Percentiles rank a stretch among this genome's conserved stretches.
Conservation (phyloP, 1,140 invertebrate genomes). For the Zelostemma sp. region DNA sequence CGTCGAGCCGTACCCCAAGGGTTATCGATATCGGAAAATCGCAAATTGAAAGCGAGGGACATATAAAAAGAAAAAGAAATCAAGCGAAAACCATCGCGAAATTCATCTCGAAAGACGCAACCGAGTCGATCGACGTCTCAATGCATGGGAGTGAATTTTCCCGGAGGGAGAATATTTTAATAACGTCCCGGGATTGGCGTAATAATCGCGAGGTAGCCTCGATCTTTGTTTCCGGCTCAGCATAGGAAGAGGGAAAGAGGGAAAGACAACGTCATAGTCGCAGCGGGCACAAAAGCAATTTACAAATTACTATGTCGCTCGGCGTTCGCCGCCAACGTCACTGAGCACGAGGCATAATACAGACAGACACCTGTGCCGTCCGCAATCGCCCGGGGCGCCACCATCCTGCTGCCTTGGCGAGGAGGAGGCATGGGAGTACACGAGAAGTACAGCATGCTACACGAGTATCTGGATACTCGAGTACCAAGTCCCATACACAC, state of each 20-base stretch:
- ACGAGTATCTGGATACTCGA: constrained; percentile 30
- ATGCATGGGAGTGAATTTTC: constrained; percentile 17
- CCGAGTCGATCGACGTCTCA: not conserved
- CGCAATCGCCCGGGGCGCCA: constrained; percentile 55
- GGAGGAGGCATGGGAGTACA: constrained; percentile 36
- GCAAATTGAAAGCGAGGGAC: too few species aligned
- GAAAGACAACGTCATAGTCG: constrained; percentile 33
- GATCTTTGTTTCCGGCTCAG: constrained; percentile 41
- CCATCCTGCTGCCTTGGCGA: constrained; percentile 24
- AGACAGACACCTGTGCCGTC: constrained; percentile 58
- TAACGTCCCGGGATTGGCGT: constrained; percentile 8
- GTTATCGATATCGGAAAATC: not conserved
- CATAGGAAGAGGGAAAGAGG: constrained; percentile 24
- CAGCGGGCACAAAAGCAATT: constrained; percentile 52
- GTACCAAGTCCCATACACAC: constrained; percentile 26
- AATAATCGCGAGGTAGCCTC: constrained; percentile 41
- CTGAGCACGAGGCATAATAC: constrained; percentile 53
- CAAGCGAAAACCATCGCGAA: too few species aligned
- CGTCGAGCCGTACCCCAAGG: constrained; percentile 6
- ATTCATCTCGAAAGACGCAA: not conserved
- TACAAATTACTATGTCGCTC: constrained; percentile 62
- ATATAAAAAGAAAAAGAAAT: constrained; percentile 9
- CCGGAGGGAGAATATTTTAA: constrained; percentile 29
- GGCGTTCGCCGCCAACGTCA: constrained; percentile 49
- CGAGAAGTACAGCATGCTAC: constrained; percentile 28